Percentiles rank a stretch among this genome's conserved stretches.
Conservation (phyloP, 37 sponge, comb jelly and placozoan genomes). For the Crambe crambe region DNA sequence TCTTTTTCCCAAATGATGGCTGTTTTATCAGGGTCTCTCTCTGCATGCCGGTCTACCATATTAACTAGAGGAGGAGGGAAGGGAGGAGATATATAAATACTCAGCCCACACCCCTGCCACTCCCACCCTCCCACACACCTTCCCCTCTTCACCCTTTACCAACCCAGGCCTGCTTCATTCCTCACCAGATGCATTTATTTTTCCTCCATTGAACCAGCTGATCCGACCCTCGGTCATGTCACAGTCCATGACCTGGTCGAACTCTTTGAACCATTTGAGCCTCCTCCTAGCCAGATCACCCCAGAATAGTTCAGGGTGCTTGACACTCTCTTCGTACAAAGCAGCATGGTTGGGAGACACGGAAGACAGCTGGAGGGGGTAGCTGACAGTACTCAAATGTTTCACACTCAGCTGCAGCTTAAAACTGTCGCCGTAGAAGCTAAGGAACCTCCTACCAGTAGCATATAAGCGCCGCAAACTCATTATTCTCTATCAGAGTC, state of each 20-base stretch:
- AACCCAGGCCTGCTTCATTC: neutral
- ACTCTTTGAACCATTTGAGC: conserved; percentile 73
- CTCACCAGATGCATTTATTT: conserved; percentile 84
- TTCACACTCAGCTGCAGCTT: neutral
- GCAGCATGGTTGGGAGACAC: conserved; percentile 45
- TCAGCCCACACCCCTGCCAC: neutral
- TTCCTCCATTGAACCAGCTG: conserved; percentile 89
- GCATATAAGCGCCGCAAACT: neutral
- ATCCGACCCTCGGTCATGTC: conserved; percentile 74
- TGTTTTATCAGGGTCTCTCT: conserved; percentile 45
- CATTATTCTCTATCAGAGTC: neutral
- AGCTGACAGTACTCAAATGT: conserved; percentile 19
- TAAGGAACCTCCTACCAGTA: no score
- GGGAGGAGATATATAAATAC: neutral
- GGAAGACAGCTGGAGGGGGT: conserved; percentile 57
- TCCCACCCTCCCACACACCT: neutral
- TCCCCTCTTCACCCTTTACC: neutral
- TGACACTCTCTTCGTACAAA: conserved; percentile 73
- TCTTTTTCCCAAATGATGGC: conserved; percentile 94
- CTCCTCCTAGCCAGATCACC: conserved; percentile 77
- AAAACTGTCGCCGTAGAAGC: neutral
- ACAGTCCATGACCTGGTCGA: conserved; percentile 79
- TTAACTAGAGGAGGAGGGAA: conserved; percentile 47
- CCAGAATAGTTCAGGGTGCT: conserved; percentile 86
- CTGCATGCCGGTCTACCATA: conserved; percentile 79